Evolutionary conservation across 2,113 vertebrate species (phyloP).

Genomic region (Catagonus wagneri): DNA sequence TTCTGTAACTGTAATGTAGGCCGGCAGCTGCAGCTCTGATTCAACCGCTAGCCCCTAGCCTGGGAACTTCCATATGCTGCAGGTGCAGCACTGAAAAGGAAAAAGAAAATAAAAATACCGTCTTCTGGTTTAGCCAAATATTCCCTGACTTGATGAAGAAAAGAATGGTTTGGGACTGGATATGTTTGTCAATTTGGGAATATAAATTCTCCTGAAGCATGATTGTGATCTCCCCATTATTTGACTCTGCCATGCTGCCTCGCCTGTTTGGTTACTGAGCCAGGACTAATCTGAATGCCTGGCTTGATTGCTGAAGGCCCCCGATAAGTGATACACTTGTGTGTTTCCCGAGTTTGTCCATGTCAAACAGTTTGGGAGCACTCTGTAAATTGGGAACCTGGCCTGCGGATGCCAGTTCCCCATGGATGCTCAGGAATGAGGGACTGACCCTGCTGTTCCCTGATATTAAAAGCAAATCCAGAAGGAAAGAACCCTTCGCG

Average conservation of each 20-base stretch:
- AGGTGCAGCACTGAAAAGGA: too few relatives aligned
- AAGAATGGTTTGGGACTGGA: background rate
- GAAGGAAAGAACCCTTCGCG: background rate
- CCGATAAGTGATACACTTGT: background rate
- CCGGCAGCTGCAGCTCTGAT: too few relatives aligned
- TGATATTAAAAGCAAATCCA: conserved; percentile 7
- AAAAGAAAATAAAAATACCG: too few relatives aligned
- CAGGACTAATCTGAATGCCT: background rate
- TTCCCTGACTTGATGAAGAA: background rate
- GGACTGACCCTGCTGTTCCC: background rate
- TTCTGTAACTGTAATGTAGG: too few relatives aligned
- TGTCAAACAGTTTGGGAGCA: background rate
- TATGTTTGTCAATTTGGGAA: background rate
- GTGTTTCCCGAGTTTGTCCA: background rate
- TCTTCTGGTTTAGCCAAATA: background rate
- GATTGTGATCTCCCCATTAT: background rate
- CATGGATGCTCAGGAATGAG: background rate
- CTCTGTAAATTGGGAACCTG: background rate
- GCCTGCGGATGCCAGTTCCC: background rate
- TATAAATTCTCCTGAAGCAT: background rate
- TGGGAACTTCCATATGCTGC: too few relatives aligned
- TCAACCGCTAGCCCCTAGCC: too few relatives aligned
- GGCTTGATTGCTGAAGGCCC: background rate
- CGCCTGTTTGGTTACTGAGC: background rate
- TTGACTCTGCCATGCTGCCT: background rate